A percentile compares a stretch with the other conserved stretches of the same genome.
Evolutionary conservation across 2,113 vertebrate genomes (phyloP).

Genomic region (Microtus ochrogaster): DNA sequence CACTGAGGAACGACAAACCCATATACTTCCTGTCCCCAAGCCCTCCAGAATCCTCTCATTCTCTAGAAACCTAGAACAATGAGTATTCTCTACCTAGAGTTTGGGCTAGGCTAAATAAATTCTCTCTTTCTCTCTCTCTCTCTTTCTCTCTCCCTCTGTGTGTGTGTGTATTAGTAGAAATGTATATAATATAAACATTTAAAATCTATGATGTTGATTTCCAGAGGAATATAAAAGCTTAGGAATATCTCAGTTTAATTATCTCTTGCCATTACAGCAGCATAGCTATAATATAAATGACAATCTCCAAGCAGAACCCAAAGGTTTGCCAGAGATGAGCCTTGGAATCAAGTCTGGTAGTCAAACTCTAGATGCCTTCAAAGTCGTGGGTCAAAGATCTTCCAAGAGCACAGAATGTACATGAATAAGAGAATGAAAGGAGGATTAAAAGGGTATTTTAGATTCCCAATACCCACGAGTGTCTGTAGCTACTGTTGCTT

Average conservation of each 20-base stretch:
- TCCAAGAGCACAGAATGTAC: conserved; percentile 33
- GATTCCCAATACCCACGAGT: conserved; percentile 31
- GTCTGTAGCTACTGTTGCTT: conserved; percentile 12
- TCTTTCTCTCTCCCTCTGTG: not conserved
- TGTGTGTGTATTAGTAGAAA: not conserved
- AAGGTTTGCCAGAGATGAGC: not conserved
- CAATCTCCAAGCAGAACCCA: conserved; percentile 24
- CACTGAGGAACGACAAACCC: not conserved
- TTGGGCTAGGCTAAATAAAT: not conserved
- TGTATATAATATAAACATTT: not conserved
- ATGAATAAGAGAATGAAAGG: conserved; percentile 36
- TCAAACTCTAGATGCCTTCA: conserved; percentile 1
- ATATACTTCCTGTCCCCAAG: not conserved
- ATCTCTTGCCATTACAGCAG: conserved; percentile 19
- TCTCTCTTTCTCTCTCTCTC: not conserved
- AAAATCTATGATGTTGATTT: conserved; percentile 34
- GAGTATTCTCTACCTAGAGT: not conserved
- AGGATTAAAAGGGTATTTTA: conserved; percentile 45
- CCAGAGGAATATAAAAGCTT: not conserved
- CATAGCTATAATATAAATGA: conserved; percentile 27
- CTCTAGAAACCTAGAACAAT: not conserved
- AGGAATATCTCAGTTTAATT: conserved; percentile 26
- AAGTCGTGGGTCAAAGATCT: not conserved
- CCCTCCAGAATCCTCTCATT: not conserved
- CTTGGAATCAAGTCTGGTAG: not conserved